Evolutionary conservation across 2,888 invertebrate genomes (phyloP).

Genomic region (Cryptosula pallasiana): DNA sequence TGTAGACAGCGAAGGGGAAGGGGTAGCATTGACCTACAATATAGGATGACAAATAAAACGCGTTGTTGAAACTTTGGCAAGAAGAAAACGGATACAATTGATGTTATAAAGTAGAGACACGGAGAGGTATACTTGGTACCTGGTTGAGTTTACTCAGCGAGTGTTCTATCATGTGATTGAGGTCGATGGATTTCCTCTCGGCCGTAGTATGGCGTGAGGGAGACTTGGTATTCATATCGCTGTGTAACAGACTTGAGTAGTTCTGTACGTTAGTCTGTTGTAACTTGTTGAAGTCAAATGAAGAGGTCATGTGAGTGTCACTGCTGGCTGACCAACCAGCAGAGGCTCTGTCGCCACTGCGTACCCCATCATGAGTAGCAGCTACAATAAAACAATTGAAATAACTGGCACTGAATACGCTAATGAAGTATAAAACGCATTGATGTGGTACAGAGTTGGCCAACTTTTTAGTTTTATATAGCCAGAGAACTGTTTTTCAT

Average conservation of each 20-base stretch:
- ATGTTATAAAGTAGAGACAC: too few relatives aligned
- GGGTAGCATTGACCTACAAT: not conserved
- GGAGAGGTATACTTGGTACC: too few relatives aligned
- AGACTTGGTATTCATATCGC: constrained; percentile 11
- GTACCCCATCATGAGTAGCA: not conserved
- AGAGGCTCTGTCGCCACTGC: not conserved
- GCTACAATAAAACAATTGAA: not conserved
- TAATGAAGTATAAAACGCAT: too few relatives aligned
- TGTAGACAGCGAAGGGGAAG: not conserved
- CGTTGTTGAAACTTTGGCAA: too few relatives aligned
- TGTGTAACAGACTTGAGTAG: not conserved
- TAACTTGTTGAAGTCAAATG: constrained; percentile 16
- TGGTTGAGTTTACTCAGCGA: constrained; percentile 12
- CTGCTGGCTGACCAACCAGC: constrained; percentile 1
- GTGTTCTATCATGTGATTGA: constrained; percentile 13
- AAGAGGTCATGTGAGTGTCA: constrained; percentile 4
- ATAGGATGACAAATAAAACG: not conserved
- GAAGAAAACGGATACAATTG: too few relatives aligned
- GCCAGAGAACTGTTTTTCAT: too few relatives aligned
- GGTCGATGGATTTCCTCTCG: not conserved
- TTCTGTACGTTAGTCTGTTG: constrained; percentile 15
- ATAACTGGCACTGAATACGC: too few relatives aligned
- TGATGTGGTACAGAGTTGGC: too few relatives aligned
- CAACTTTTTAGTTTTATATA: too few relatives aligned
- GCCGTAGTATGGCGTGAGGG: not conserved